phyloP scores from a whole-genome alignment of 2,888 invertebrate genomes.

The Nemurella pictetii region DNA sequence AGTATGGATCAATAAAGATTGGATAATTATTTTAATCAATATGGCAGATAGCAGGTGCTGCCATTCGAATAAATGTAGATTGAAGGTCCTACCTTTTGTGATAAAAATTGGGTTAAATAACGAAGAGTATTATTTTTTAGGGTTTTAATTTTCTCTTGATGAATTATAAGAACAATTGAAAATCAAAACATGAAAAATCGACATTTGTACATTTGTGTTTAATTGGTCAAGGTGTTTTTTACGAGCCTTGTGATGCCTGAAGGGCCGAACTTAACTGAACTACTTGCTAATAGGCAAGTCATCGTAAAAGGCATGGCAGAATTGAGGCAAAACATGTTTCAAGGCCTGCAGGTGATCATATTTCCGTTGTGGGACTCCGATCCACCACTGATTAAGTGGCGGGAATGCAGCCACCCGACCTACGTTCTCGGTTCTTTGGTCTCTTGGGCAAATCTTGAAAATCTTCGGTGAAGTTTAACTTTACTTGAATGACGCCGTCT shows the following conservation, averaged over 20 bases:
- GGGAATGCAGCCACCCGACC: neutral
- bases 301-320: slow-evolving; percentile 42
- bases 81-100: neutral
- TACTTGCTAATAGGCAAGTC: slow-evolving; percentile 21
- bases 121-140: neutral
- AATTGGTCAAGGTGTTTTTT: neutral
- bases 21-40: neutral
- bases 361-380: slow-evolving; percentile 37
- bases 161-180: neutral
- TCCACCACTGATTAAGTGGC: slow-evolving; percentile 1
- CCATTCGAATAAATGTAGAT: neutral
- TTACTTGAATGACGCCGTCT: slow-evolving; percentile 20
- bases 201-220: neutral
- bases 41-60: neutral
- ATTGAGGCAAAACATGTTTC: slow-evolving; percentile 37
- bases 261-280: neutral
- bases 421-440: neutral
- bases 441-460: slow-evolving; percentile 29
- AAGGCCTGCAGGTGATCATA: slow-evolving; percentile 41
- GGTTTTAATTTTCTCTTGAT: neutral
- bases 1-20: too few species aligned
- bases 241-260: neutral
- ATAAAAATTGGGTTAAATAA: neutral
- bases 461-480: slow-evolving; percentile 4
- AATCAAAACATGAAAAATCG: neutral